A percentile compares a stretch with the other conserved stretches of the same genome.
phyloP scores from a whole-genome alignment of 1,140 invertebrate species.

The Saccostrea echinata region DNA sequence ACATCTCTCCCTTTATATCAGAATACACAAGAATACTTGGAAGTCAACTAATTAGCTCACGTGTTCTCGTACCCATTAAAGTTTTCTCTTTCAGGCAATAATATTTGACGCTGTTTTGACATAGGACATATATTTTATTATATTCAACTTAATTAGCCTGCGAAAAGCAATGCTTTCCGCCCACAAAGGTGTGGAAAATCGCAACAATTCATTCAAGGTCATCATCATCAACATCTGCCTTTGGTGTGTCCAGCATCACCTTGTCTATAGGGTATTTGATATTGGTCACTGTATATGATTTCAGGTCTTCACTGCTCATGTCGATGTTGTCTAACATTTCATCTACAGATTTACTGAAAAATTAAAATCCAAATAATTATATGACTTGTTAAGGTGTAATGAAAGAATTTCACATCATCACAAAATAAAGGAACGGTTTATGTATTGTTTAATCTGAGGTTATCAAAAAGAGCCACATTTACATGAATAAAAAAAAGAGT shows the following conservation, averaged over 20 bases:
- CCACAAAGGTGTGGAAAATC: background rate
- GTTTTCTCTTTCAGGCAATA: too few species aligned
- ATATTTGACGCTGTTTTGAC: background rate
- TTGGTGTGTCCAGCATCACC: conserved; percentile 11
- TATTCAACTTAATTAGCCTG: too few species aligned
- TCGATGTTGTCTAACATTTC: background rate
- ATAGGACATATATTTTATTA: background rate
- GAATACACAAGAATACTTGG: too few species aligned
- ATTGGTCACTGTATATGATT: background rate
- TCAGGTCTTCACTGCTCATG: background rate
- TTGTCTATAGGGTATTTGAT: background rate
- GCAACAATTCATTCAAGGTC: background rate
- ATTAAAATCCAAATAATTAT: background rate
- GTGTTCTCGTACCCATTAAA: too few species aligned
- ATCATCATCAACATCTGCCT: background rate
- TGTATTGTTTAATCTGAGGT: background rate
- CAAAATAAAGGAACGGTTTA: background rate
- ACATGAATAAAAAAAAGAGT: too few species aligned
- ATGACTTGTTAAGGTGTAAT: background rate
- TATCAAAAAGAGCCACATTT: too few species aligned
- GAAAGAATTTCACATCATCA: background rate
- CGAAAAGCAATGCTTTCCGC: background rate
- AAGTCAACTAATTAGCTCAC: too few species aligned
- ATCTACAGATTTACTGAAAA: conserved; percentile 29
- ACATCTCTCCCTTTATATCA: too few species aligned